Evolutionary conservation across 1,140 invertebrate species (phyloP), one percentile per base, ranked within the genome.

Genomic region (Trichoplusia ni): DNA sequence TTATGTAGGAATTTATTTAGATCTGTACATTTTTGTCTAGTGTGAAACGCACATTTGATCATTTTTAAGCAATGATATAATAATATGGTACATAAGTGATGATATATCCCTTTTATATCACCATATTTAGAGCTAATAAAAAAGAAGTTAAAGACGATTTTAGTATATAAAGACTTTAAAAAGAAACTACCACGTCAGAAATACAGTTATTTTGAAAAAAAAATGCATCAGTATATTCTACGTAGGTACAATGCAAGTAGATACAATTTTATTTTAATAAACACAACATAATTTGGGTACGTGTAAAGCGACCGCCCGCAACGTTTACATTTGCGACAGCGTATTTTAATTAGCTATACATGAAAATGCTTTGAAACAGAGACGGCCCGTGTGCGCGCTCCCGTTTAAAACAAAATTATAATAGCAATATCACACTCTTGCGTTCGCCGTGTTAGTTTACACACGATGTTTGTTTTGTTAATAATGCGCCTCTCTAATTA

Each of bases 301-400:
- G 69, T 77, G 67, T 78, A 78, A 80, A 70, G 65, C 66, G 76
- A 74, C 78, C 77, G 69, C 77, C 44, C 21, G 73, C 29, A 69
- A 60, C 76, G 73, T 82, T 81, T 74, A 61, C 71, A 64, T 69
- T 68, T 66, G 72, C 80, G 81, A 87, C 87, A 88, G 84, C 86
- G 84, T 84, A 89, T 90, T 89, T 90, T 85, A 89, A 90, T 90
- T 90, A 90, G 88, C 75, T 69, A 88, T 87, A 90, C 86, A 90
- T 74, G 88, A 84, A 83, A 89, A 90, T 89, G 88, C 84, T 89
- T 82, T 89, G 84, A 84, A 82, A 81, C 69, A 56, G 71, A 66
- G 56, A 42, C 65, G 56, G 68, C 60, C 53, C 73, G 70, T 82
- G 76, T 76, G 77, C 58, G 75, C 60, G 73, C 60, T 47, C 67